phyloP scores from a whole-genome alignment of 2,888 invertebrate species.

The Antitype chi region DNA sequence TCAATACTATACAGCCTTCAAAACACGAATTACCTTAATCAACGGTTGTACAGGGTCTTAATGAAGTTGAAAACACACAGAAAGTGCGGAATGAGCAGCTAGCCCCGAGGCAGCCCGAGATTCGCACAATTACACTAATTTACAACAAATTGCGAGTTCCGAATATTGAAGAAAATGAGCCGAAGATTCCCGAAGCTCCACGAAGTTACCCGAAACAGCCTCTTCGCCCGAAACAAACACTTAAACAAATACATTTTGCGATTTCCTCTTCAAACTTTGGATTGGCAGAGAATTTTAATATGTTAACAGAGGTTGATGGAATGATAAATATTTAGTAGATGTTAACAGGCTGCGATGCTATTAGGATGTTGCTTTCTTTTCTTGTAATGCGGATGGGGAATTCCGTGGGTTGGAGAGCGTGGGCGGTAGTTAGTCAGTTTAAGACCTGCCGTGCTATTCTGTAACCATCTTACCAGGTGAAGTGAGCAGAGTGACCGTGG shows the following conservation, averaged over 20 bases:
- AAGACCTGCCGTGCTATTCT: not conserved
- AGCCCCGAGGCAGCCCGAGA: constrained; percentile 17
- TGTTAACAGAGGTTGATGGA: constrained; percentile 54
- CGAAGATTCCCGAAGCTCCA: constrained; percentile 18
- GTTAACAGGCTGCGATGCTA: constrained; percentile 55
- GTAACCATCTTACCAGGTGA: no score
- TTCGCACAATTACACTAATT: constrained; percentile 63
- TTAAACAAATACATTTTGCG: constrained; percentile 55
- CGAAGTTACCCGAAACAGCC: constrained; percentile 27
- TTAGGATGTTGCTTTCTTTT: constrained; percentile 46
- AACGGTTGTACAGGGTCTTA: constrained; percentile 35
- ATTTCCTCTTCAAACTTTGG: constrained; percentile 40
- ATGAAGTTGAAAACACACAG: constrained; percentile 45
- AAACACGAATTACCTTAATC: constrained; percentile 41
- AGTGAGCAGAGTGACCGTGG: no score
- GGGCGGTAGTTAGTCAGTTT: not conserved
- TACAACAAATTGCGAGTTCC: constrained; percentile 56
- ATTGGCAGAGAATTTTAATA: constrained; percentile 65
- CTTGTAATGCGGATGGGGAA: constrained; percentile 10
- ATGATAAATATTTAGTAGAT: constrained; percentile 66
- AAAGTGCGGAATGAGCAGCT: constrained; percentile 43
- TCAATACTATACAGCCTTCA: not conserved
- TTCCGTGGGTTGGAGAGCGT: not conserved
- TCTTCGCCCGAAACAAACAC: constrained; percentile 47
- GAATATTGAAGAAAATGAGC: constrained; percentile 60